Conservation (phyloP, 2,113 vertebrate species). For the Clinocottus analis region DNA sequence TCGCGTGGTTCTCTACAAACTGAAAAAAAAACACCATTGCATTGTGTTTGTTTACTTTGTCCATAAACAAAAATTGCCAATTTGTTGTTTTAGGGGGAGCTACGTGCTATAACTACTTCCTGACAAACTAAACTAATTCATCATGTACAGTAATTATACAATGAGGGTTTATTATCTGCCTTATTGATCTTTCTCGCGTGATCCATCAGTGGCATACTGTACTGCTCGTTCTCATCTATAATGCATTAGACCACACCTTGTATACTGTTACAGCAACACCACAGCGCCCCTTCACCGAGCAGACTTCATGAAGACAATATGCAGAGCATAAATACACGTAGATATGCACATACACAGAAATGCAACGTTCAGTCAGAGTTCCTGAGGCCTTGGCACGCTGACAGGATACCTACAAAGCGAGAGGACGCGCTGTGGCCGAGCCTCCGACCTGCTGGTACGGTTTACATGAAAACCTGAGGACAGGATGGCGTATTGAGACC, state of each 20-base stretch:
- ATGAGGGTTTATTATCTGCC: neutral
- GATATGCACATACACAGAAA: conserved; percentile 6
- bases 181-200: conserved; percentile 9
- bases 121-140: neutral
- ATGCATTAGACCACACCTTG: conserved; percentile 66
- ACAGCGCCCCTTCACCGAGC: conserved; percentile 18
- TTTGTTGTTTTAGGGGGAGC: neutral
- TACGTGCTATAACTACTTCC: neutral
- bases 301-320: conserved; percentile 11
- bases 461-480: conserved; percentile 53
- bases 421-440: conserved; percentile 50
- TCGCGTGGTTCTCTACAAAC: neutral
- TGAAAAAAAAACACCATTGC: neutral
- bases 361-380: conserved; percentile 32
- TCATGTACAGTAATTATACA: conserved; percentile 7
- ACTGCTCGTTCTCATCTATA: conserved; percentile 61
- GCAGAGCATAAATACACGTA: conserved; percentile 16
- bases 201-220: conserved; percentile 38
- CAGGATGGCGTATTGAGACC: conserved; percentile 40
- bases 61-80: neutral
- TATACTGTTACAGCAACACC: conserved; percentile 50
- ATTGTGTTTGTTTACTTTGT: neutral
- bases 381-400: conserved; percentile 44
- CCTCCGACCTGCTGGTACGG: conserved; percentile 34
- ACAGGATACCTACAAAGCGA: conserved; percentile 40